phyloP scores from a whole-genome alignment of 2,888 invertebrate genomes.

The Thera britannica region DNA sequence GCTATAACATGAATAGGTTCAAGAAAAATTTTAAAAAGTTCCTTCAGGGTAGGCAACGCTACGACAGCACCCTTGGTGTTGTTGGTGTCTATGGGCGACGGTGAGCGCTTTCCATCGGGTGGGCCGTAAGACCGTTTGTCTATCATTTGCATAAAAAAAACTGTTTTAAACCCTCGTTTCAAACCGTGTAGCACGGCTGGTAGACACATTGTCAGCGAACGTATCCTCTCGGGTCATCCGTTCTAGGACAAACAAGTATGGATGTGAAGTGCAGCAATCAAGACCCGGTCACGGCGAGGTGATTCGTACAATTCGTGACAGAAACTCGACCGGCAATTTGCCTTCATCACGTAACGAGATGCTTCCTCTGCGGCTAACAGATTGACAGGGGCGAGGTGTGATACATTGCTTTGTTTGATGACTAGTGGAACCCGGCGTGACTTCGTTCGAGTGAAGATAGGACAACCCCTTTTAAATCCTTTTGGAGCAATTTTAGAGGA shows the following conservation, averaged over 20 bases:
- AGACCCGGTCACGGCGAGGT: conserved; percentile 16
- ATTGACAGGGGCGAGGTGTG: conserved; percentile 40
- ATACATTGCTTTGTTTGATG: conserved; percentile 6
- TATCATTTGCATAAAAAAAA: too few relatives aligned
- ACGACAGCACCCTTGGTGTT: too few relatives aligned
- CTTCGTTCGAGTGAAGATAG: not conserved
- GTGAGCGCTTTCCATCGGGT: too few relatives aligned
- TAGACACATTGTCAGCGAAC: not conserved
- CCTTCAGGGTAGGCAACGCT: too few relatives aligned
- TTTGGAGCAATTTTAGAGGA: too few relatives aligned
- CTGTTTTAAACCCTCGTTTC: too few relatives aligned
- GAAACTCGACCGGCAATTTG: conserved; percentile 54
- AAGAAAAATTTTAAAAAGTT: too few relatives aligned
- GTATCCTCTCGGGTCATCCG: not conserved
- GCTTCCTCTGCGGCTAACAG: conserved; percentile 57
- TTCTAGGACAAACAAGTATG: conserved; percentile 12
- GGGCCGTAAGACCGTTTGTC: too few relatives aligned
- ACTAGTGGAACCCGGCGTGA: not conserved
- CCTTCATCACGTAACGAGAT: conserved; percentile 63
- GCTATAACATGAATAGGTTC: too few relatives aligned
- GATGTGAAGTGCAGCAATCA: conserved; percentile 15
- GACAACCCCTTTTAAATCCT: not conserved
- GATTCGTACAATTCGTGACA: conserved; percentile 30
- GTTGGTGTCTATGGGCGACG: too few relatives aligned
- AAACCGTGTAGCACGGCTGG: too few relatives aligned